phyloP scores from a whole-genome alignment of 2,113 vertebrate species.

The Salvelinus namaycush region DNA sequence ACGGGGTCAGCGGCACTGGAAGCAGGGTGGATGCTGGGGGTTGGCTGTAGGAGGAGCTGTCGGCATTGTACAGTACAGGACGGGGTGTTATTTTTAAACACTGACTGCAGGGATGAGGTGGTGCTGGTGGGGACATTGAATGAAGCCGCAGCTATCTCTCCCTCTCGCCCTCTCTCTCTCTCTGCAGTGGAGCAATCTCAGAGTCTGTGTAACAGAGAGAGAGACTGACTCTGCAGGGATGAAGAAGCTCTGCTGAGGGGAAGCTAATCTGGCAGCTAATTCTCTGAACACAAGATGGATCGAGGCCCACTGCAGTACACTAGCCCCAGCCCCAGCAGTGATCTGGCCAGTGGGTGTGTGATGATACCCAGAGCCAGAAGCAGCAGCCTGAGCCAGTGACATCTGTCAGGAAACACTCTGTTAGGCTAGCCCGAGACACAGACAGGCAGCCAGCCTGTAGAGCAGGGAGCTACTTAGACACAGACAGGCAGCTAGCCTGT shows the following conservation, averaged over 20 bases:
- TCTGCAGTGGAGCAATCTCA: slow-evolving; percentile 7
- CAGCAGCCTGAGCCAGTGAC: no score
- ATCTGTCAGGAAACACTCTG: no score
- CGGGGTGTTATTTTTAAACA: slow-evolving; percentile 74
- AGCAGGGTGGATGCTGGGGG: slow-evolving; percentile 67
- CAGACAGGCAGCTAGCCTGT: no score
- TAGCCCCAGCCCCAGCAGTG: not conserved
- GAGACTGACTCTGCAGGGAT: no score
- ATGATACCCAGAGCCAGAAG: slow-evolving; percentile 1
- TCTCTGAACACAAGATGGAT: not conserved
- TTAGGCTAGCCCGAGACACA: no score
- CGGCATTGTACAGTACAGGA: slow-evolving; percentile 46
- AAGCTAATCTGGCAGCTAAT: not conserved
- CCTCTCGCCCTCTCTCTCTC: not conserved
- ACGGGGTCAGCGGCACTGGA: slow-evolving; percentile 75
- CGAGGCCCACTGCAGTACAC: not conserved
- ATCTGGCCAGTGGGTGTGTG: no score
- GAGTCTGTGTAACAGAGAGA: not conserved
- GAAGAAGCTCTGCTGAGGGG: no score
- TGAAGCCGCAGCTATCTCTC: slow-evolving; percentile 32
- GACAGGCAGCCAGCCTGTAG: no score
- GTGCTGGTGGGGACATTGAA: slow-evolving; percentile 38
- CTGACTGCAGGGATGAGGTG: slow-evolving; percentile 45
- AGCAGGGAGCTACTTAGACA: no score
- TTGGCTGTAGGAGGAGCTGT: slow-evolving; percentile 63